These are phyloP conservation scores for Teleopsis dalmanni DNA, from an alignment of 1,140 invertebrate species.

Conservation along the genomic window DNA sequence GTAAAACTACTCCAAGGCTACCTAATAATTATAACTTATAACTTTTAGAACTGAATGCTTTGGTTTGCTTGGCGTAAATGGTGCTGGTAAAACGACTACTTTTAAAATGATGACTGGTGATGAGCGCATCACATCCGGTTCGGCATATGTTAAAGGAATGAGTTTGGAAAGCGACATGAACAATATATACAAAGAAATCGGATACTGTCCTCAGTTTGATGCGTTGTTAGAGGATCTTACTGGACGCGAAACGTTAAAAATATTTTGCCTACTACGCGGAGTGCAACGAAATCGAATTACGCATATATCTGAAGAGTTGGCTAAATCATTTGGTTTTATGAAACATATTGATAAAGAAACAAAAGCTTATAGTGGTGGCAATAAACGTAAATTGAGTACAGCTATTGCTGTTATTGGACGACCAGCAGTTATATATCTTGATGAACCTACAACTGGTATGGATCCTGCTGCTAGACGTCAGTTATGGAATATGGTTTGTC, in stretches of 20 bases:
- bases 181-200: constrained; percentile 54
- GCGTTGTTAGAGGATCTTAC: constrained; percentile 74
- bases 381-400: constrained; percentile 90
- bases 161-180: constrained; percentile 50
- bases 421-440: constrained; percentile 79
- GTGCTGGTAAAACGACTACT: constrained; percentile 79
- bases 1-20: constrained; percentile 5
- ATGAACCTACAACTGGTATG: constrained; percentile 76
- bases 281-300: constrained; percentile 49
- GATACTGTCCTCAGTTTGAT: constrained; percentile 81
- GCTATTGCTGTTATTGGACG: constrained; percentile 88
- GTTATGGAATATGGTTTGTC: constrained; percentile 65
- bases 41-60: constrained; percentile 68
- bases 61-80: constrained; percentile 81
- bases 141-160: constrained; percentile 49
- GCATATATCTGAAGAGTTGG: constrained; percentile 37
- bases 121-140: constrained; percentile 49
- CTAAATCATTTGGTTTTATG: constrained; percentile 44
- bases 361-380: constrained; percentile 77
- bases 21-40: constrained; percentile 4
- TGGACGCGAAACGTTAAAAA: constrained; percentile 65
- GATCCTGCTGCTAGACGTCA: constrained; percentile 75
- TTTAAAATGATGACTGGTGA: constrained; percentile 88
- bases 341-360: constrained; percentile 49
- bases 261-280: constrained; percentile 71